Evolutionary conservation across 1,140 invertebrate genomes (phyloP).

Genomic region (Agrypnia vestita): DNA sequence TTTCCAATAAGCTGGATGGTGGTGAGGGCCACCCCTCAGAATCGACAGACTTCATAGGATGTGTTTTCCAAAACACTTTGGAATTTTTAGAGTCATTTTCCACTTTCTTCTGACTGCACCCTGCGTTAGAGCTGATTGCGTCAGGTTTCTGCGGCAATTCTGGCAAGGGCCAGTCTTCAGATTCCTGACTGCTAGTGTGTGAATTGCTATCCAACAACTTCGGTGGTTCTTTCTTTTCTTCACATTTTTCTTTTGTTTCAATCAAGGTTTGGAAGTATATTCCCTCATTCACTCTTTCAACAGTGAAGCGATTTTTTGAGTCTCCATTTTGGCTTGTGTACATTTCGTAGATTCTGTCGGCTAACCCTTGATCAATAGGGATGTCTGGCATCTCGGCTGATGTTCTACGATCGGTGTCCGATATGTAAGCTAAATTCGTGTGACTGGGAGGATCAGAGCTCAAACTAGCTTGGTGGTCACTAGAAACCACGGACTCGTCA

Average conservation of each 20-base stretch:
- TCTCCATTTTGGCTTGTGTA: constrained; percentile 68
- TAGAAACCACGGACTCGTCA: constrained; percentile 86
- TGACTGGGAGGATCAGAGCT: constrained; percentile 86
- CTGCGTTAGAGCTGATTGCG: constrained; percentile 16
- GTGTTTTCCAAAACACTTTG: constrained; percentile 68
- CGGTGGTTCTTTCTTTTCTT: constrained; percentile 58
- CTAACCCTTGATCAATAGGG: constrained; percentile 78
- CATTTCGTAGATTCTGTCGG: constrained; percentile 72
- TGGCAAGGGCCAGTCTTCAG: constrained; percentile 80
- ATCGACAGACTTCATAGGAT: constrained; percentile 69
- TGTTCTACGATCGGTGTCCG: constrained; percentile 83
- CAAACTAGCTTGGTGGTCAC: constrained; percentile 87
- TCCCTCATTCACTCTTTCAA: constrained; percentile 57
- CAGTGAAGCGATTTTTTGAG: constrained; percentile 59
- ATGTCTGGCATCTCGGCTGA: constrained; percentile 88
- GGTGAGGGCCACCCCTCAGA: constrained; percentile 87
- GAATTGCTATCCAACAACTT: constrained; percentile 63
- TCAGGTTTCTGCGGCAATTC: constrained; percentile 72
- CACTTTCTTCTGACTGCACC: constrained; percentile 60
- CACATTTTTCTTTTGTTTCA: constrained; percentile 62
- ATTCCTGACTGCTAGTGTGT: constrained; percentile 77
- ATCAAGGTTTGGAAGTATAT: constrained; percentile 61
- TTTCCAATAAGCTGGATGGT: constrained; percentile 80
- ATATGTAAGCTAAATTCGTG: constrained; percentile 80
- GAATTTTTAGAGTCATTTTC: constrained; percentile 67